Evolutionary conservation across 1,140 invertebrate species (phyloP), one percentile per base, ranked within the genome.

Genomic region (Papilio glaucus): DNA sequence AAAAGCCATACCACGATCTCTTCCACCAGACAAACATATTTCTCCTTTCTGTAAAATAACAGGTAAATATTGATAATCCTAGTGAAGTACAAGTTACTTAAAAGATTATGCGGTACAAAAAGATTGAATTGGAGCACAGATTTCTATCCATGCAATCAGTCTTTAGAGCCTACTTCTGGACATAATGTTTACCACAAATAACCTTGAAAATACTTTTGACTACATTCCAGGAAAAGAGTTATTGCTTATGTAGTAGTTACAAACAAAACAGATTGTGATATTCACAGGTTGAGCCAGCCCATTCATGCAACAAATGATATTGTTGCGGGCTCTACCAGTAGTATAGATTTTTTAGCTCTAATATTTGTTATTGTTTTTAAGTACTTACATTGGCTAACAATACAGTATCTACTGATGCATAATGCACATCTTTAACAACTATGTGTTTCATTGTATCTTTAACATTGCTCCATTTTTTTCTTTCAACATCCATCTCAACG

Each of bases 351-450:
- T 41, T 21, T 1, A 21, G 38, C 10, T 9, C 5, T 53, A 18
- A 53, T 21, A 1, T 41, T 24, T 9, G 5, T 21, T 1, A 42
- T 13, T 61, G 10, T 26, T 62, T 65, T 29, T 18, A 41, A 41
- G 8, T 73, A 89, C 89, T 87, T 84, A 93, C 93, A 89, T 91
- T 92, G 37, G 93, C 80, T 73, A 94, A 77, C n/a, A 93, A 79
- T 18, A 94, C 88, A 73, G 88, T 83, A 84, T 94, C 92, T 9
- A 94, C 90, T 60, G 91, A 90, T 42, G 93, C 92, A 85, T 86
- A 90, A 82, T 93, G 93, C 0, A 88, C 85, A 84, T 92, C 87
- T 77, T 91, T 90, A 18, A 92, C 81, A 26, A 91, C 84, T 41
- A 92, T 81, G 74, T 93, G 91, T 73, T 76, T 85, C 73, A 84